A percentile compares a stretch with the other conserved stretches of the same genome.
Evolutionary conservation across 2,888 invertebrate genomes (phyloP).

Genomic region (Tipula lateralis): DNA sequence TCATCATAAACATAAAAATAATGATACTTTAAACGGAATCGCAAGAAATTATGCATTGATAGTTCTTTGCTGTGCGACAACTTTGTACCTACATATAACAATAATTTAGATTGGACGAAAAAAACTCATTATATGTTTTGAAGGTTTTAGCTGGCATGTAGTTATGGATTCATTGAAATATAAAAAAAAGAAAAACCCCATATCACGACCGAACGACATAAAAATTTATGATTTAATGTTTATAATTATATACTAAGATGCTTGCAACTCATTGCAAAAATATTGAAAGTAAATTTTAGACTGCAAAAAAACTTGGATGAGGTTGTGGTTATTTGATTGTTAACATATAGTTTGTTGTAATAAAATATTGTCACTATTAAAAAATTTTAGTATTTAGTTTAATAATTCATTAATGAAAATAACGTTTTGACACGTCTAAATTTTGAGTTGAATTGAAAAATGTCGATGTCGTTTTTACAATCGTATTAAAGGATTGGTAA

Average conservation of each 20-base stretch:
- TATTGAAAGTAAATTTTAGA: neutral
- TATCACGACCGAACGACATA: neutral
- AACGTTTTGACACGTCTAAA: too few species aligned
- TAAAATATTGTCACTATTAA: too few species aligned
- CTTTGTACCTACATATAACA: neutral
- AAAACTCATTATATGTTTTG: neutral
- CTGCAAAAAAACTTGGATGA: too few species aligned
- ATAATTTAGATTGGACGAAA: neutral
- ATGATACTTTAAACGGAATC: neutral
- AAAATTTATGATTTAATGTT: neutral
- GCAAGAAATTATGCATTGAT: neutral
- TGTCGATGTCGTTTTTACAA: too few species aligned
- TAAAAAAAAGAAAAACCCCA: neutral
- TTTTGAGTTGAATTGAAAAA: too few species aligned
- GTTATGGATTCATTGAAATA: neutral
- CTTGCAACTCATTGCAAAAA: neutral
- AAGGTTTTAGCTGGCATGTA: neutral
- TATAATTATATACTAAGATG: neutral
- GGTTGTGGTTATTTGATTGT: too few species aligned
- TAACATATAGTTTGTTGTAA: too few species aligned
- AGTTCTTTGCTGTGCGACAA: neutral
- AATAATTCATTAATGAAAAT: too few species aligned
- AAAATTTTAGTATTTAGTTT: too few species aligned
- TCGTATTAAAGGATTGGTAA: too few species aligned
- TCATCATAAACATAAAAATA: neutral